Evolutionary conservation across 2,888 invertebrate genomes (phyloP), one percentile per base, ranked within the genome.

Genomic region (Therioaphis trifolii): DNA sequence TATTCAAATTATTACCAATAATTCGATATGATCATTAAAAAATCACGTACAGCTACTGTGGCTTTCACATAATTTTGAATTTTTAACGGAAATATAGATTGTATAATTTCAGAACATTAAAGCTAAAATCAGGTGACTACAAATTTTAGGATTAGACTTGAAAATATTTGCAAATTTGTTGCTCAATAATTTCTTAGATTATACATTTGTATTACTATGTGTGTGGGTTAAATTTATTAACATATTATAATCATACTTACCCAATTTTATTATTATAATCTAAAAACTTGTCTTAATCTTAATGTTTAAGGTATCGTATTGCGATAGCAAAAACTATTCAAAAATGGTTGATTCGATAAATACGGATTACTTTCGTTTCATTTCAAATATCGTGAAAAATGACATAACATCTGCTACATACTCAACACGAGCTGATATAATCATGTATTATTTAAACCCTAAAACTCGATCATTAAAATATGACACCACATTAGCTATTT

Each of bases 251-350:
- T 40, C 35, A 40, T 21, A 58, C 12, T 68, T 63, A 58, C 24
- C 58, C 24, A 58, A 58, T 58, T 24, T 58, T 58, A 24, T 21
- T 24, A 18, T 63, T 63, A 29, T 29, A 63, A 63, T 63, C n/a
- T n/a, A 29, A 29, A 0, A 40, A 69, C 24, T 4, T 63, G 14
- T 12, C 4, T 24, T 69, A 14, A 69, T 24, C 5, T 69, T n/a
- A 18, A 24, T 69, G n/a, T 9, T 46, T 46, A 46, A 69, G 69
- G 69, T 69, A 46, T 46, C 27, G 15, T 69, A 68, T 68, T 68
- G 68, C 4, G 68, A 68, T 68, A 68, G 68, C 24, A 12, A 43
- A 43, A 68, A 68, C 1, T 68, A 68, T 68, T 68, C 40, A 0
- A 15, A 43, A 68, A 68, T 43, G 1, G 5, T 68, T 14, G 43